Evolutionary conservation across 1,140 invertebrate species (phyloP), one percentile per base, ranked within the genome.

Genomic region (Diabrotica virgifera): DNA sequence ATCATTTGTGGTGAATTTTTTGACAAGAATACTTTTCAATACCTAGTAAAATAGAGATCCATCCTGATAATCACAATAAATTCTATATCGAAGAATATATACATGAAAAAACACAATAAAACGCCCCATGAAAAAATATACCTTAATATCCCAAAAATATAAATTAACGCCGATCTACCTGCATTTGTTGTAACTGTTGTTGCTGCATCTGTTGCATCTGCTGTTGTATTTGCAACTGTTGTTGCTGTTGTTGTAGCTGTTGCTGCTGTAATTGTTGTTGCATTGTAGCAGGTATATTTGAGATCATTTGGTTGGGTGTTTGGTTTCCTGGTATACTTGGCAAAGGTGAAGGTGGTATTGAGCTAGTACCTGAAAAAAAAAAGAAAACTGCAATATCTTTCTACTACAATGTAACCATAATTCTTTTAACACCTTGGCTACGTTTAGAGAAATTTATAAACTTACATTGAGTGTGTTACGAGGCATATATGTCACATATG

Each of bases 261-360:
- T 85, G 84, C 71, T 85, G 80, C 62, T 80, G 72, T 67, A 82
- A 77, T 57, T 84, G 82, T 65, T 84, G 80, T 51, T 85, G 69
- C 72, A 76, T 77, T 5, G 70, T 56, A 12, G 70, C 59, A 5
- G 72, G 52, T 51, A 73, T 73, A 46, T 58, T 70, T 11, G 72
- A 60, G 24, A 74, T 70, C 67, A 77, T 71, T 50, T 71, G 72
- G 67, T 69, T 74, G 2, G 73, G 66, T 11, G 70, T 71, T 57
- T 75, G 72, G 59, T 59, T 75, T 10, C 72, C 71, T 38, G 72
- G 67, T 55, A 77, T 65, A 9, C 50, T 54, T 5, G 66, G 52
- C 12, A 76, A 75, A 38, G 72, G 67, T 57, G 70, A 64, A 24
- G 63, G 70, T 7, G 70, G 63, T 50, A 74, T 68, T 60, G 69